These are phyloP conservation scores for Lochmaea capreae DNA, from an alignment of 2,888 invertebrate genomes.

Conservation along the genomic window DNA sequence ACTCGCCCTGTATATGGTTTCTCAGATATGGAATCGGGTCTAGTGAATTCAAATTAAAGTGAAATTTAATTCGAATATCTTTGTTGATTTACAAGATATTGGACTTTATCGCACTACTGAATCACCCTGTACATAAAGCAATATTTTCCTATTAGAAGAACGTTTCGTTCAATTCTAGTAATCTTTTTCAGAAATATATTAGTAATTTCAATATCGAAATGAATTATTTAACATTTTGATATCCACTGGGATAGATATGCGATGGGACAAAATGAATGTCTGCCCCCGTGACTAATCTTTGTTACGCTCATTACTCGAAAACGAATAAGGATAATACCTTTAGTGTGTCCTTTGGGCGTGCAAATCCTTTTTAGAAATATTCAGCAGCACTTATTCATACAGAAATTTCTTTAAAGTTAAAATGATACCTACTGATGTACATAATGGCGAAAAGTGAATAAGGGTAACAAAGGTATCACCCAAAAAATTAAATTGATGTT, in stretches of 20 bases:
- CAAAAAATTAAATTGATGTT: background rate
- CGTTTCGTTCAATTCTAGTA: too few species aligned
- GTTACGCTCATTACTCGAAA: slow-evolving; percentile 49
- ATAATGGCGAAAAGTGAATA: background rate
- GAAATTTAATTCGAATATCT: too few species aligned
- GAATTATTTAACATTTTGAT: slow-evolving; percentile 35
- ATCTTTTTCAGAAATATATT: too few species aligned
- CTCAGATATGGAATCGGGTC: too few species aligned
- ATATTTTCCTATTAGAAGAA: too few species aligned
- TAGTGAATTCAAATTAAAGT: too few species aligned
- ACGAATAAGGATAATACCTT: slow-evolving; percentile 34
- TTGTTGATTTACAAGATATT: too few species aligned
- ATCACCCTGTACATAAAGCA: too few species aligned
- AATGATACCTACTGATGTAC: slow-evolving; percentile 14
- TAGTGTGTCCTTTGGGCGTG: slow-evolving; percentile 31
- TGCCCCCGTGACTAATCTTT: slow-evolving; percentile 50
- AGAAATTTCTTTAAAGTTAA: slow-evolving; percentile 16
- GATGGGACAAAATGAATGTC: slow-evolving; percentile 33
- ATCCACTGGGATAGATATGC: slow-evolving; percentile 41
- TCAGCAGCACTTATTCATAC: slow-evolving; percentile 28
- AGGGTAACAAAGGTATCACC: background rate
- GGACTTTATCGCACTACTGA: too few species aligned
- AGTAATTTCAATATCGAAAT: too few species aligned
- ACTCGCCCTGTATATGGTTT: too few species aligned
- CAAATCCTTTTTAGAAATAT: slow-evolving; percentile 33